These are phyloP conservation scores for Lasioglossum vierecki DNA, from an alignment of 2,888 invertebrate genomes.

Conservation along the genomic window DNA sequence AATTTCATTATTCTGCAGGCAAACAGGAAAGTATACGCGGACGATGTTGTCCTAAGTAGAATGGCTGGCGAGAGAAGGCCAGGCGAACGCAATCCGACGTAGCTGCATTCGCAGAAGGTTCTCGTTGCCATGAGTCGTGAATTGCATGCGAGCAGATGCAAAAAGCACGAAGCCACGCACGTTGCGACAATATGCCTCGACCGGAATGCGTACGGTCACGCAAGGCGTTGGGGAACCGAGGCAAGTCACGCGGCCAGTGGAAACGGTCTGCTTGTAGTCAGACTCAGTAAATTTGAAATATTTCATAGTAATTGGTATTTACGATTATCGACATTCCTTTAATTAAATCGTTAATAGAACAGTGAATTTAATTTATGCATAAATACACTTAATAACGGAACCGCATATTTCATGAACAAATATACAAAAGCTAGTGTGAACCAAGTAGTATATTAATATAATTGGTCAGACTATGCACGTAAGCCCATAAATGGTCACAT, in stretches of 20 bases:
- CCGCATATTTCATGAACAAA: neutral
- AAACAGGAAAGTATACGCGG: slow-evolving; percentile 15
- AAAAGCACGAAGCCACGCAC: slow-evolving; percentile 45
- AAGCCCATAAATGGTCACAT: neutral
- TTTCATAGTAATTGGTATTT: too few species aligned
- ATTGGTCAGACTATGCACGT: neutral
- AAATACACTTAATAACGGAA: neutral
- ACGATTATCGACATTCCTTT: too few species aligned
- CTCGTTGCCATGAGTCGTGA: slow-evolving; percentile 27
- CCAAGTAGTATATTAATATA: neutral
- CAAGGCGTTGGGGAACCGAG: neutral
- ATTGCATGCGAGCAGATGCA: slow-evolving; percentile 42
- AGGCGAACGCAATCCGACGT: slow-evolving; percentile 8
- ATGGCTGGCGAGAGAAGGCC: slow-evolving; percentile 16
- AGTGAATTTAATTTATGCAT: neutral
- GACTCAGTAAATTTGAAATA: neutral
- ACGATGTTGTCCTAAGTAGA: slow-evolving; percentile 41
- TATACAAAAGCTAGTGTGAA: neutral
- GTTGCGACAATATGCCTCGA: neutral
- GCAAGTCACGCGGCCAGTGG: neutral
- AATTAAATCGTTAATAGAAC: too few species aligned
- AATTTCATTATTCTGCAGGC: slow-evolving; percentile 42
- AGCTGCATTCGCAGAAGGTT: slow-evolving; percentile 53
- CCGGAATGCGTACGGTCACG: slow-evolving; percentile 4
- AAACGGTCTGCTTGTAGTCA: neutral